Evolutionary conservation across 1,140 invertebrate species (phyloP).

Genomic region (Eriocheir sinensis): DNA sequence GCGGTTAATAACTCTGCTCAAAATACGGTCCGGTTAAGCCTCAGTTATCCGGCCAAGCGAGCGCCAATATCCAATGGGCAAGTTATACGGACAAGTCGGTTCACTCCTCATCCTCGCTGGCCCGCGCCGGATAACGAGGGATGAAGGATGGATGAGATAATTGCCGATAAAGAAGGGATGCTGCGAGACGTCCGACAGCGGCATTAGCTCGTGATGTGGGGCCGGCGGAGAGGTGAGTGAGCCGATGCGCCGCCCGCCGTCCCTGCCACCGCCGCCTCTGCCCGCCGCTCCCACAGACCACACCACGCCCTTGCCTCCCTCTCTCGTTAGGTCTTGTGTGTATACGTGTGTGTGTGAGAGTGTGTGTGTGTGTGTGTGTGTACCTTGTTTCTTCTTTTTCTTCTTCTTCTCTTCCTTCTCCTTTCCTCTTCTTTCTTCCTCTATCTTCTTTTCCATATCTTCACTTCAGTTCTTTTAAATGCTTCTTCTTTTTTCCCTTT

Average conservation of each 20-base stretch:
- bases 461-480: no score
- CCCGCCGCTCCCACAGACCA: no score
- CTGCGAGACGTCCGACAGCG: background rate
- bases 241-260: no score
- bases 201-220: constrained; percentile 31
- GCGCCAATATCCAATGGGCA: constrained; percentile 8
- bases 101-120: background rate
- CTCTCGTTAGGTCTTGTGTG: no score
- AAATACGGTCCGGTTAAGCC: constrained; percentile 36
- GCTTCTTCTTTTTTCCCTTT: no score
- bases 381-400: background rate
- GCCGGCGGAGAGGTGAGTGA: no score
- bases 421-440: background rate
- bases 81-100: background rate
- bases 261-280: no score
- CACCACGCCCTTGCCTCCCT: no score
- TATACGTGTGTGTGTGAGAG: no score
- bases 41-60: constrained; percentile 37
- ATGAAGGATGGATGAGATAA: constrained; percentile 54
- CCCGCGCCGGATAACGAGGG: background rate
- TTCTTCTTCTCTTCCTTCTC: background rate
- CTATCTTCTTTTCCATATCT: no score
- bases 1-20: constrained; percentile 11
- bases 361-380: no score
- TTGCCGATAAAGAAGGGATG: constrained; percentile 4